Evolutionary conservation across 2,797 vertebrate species (phyloP), one percentile per base, ranked within the genome.

Genomic region (Antrozous pallidus): DNA sequence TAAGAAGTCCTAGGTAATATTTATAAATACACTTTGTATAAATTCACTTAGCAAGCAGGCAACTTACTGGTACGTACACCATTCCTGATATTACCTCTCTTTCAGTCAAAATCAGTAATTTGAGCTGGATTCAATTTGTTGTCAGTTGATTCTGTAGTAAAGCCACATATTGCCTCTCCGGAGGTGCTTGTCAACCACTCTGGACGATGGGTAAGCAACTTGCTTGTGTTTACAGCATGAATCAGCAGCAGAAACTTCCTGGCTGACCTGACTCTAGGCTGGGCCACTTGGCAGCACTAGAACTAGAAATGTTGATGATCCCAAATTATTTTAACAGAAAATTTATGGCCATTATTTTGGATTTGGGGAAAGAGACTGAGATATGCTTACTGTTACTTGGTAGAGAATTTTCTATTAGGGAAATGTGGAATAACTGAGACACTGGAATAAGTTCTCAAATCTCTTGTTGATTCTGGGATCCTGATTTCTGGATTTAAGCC

Each of bases 231-330:
- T 86, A 79, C 45, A 91, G 88, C 77, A 67, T 96, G 96, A 96
- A 81, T 96, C 95, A 96, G 95, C 96, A 94, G 58, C 70, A 94
- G 88, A 74, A 83, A 93, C 75, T 94, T 96, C 80, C 75, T 95
- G 89, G 45, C 87, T 96, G 61, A 24, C 91, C 6, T 94, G 94
- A 87, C 77, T 78, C 86, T 83, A 12, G 54, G 54, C 75, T 71
- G 31, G 80, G 67, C 67, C 85, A 93, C 93, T 67, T 96, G 92
- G 95, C 49, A 85, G 16, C 87, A 58, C 47, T 73, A 85, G 38
- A 92, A 61, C 77, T 91, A 45, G 80, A 94, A 90, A 86, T 94
- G 75, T 49, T 71, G 42, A 56, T 74, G 71, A n/a, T 93, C 83
- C 78, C 78, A 71, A 38, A 56, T 87, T 45, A 75, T 81, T 81